phyloP scores from a whole-genome alignment of 2,888 invertebrate genomes.

The Synergus laeviventris region DNA sequence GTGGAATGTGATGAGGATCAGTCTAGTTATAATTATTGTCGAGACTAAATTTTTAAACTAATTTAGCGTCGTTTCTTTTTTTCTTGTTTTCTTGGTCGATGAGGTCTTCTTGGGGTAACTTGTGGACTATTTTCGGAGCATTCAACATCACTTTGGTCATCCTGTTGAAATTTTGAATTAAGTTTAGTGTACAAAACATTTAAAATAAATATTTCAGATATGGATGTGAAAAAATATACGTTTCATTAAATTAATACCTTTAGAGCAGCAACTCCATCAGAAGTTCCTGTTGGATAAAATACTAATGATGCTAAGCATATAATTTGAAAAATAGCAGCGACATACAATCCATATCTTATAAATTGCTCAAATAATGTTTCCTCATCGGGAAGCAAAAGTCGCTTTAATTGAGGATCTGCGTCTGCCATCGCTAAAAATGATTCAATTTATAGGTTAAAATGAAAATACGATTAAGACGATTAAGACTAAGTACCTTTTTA shows the following conservation, averaged over 20 bases:
- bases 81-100: slow-evolving; percentile 82
- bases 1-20: neutral
- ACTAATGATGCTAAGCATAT: slow-evolving; percentile 90
- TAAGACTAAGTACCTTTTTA: no score
- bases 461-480: no score
- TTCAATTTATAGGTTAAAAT: neutral
- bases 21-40: slow-evolving; percentile 40
- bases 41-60: slow-evolving; percentile 33
- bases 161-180: slow-evolving; percentile 71
- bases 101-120: slow-evolving; percentile 82
- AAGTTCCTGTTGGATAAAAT: slow-evolving; percentile 76
- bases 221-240: neutral
- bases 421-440: slow-evolving; percentile 68
- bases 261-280: slow-evolving; percentile 69
- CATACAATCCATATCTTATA: slow-evolving; percentile 82
- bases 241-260: slow-evolving; percentile 61
- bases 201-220: no score
- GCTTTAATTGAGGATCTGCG: slow-evolving; percentile 70
- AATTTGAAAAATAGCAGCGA: slow-evolving; percentile 92
- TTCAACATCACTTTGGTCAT: slow-evolving; percentile 85
- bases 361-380: slow-evolving; percentile 72
- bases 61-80: slow-evolving; percentile 84
- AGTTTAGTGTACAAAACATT: neutral
- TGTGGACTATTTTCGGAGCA: slow-evolving; percentile 86
- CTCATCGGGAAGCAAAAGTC: slow-evolving; percentile 71